These are phyloP conservation scores for Hemibates koningsi DNA, from an alignment of 2,113 vertebrate genomes.

Conservation along the genomic window DNA sequence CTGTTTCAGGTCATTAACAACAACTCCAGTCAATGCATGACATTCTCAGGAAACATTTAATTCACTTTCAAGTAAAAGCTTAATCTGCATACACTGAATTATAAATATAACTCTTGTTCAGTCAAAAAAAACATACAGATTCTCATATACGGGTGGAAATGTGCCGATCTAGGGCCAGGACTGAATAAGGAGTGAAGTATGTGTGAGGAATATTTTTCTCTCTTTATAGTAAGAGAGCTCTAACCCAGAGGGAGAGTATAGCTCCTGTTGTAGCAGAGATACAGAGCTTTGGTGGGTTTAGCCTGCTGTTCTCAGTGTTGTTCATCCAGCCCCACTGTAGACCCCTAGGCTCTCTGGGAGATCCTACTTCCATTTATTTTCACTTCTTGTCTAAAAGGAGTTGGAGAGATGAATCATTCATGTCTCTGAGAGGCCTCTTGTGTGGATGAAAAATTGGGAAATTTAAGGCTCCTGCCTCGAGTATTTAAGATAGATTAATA, in stretches of 20 bases:
- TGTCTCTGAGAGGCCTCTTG: conserved; percentile 29
- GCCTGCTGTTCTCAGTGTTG: conserved; percentile 39
- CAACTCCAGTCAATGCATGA: not conserved
- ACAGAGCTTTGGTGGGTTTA: conserved; percentile 19
- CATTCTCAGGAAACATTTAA: not conserved
- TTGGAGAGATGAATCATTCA: conserved; percentile 51
- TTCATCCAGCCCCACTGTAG: conserved; percentile 29
- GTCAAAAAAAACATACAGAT: not conserved
- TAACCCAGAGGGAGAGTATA: conserved; percentile 18
- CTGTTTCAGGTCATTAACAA: not conserved
- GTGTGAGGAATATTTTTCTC: conserved; percentile 29
- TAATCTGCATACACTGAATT: not conserved
- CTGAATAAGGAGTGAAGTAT: conserved; percentile 3
- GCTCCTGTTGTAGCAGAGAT: conserved; percentile 34
- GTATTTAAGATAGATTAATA: conserved; percentile 32
- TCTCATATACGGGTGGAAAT: not conserved
- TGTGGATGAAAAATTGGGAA: conserved; percentile 33
- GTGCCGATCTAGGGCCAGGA: not conserved
- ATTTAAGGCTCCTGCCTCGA: not conserved
- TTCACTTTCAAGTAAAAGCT: not conserved
- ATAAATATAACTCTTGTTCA: not conserved
- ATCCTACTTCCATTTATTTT: conserved; percentile 55
- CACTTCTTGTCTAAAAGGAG: conserved; percentile 49
- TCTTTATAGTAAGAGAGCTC: conserved; percentile 26
- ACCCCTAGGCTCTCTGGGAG: conserved; percentile 23